Percentiles rank a stretch among this genome's conserved stretches.
phyloP scores from a whole-genome alignment of 2,888 invertebrate genomes.

The Drosophila paramelanica region DNA sequence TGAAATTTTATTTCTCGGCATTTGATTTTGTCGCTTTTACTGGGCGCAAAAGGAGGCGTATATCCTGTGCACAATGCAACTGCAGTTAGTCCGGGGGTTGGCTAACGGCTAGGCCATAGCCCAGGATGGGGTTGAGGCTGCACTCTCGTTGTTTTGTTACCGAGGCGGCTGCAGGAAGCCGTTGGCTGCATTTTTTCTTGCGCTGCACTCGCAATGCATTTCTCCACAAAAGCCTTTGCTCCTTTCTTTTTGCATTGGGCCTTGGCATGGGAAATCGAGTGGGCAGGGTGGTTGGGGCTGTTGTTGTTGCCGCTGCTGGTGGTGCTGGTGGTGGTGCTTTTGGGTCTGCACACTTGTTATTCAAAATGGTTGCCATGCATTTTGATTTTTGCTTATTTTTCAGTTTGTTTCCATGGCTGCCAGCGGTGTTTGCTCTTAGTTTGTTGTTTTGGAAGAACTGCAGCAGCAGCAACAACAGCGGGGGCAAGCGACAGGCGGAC shows the following conservation, averaged over 20 bases:
- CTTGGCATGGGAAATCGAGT: slow-evolving; percentile 5
- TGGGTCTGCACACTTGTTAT: slow-evolving; percentile 72
- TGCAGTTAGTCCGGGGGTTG: slow-evolving; percentile 50
- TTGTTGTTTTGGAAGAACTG: slow-evolving; percentile 64
- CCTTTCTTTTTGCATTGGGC: slow-evolving; percentile 44
- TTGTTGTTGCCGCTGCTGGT: slow-evolving; percentile 4
- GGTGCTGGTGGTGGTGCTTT: slow-evolving; percentile 10
- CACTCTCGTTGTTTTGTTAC: slow-evolving; percentile 44
- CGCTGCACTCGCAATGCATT: slow-evolving; percentile 63
- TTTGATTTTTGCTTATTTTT: slow-evolving; percentile 77
- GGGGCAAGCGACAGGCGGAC: not conserved
- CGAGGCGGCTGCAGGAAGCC: slow-evolving; percentile 59
- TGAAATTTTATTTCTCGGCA: slow-evolving; percentile 78
- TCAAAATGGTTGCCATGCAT: slow-evolving; percentile 79
- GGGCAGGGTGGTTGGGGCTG: not conserved
- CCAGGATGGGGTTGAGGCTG: not conserved
- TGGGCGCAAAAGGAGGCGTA: slow-evolving; percentile 38
- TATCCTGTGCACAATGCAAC: slow-evolving; percentile 48
- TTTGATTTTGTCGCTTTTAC: slow-evolving; percentile 76
- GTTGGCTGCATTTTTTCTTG: slow-evolving; percentile 64
- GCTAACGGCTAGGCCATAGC: not conserved
- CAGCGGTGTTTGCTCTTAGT: slow-evolving; percentile 70
- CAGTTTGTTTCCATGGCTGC: slow-evolving; percentile 76
- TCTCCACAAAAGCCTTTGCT: slow-evolving; percentile 44
- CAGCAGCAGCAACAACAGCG: slow-evolving; percentile 33